phyloP scores from a whole-genome alignment of 2,888 invertebrate genomes.

The Calameuta filiformis region DNA sequence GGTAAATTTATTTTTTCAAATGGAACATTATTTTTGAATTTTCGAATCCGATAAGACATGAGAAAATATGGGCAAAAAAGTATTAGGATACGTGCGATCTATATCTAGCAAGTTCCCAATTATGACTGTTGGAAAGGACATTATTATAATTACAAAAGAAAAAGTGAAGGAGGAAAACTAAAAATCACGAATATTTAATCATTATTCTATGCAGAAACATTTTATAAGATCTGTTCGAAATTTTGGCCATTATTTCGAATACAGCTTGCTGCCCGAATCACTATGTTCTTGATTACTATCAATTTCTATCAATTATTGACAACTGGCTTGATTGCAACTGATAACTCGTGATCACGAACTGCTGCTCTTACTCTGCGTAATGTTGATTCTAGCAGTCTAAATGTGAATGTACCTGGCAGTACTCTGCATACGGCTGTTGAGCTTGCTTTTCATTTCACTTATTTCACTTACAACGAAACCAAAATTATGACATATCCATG shows the following conservation, averaged over 20 bases:
- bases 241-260: neutral
- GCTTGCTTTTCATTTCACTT: too few species aligned
- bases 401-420: too few species aligned
- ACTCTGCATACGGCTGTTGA: too few species aligned
- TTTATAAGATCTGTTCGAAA: neutral
- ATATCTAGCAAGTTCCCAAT: neutral
- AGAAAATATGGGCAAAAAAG: neutral
- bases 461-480: too few species aligned
- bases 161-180: neutral
- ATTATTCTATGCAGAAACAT: neutral
- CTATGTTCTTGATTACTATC: too few species aligned
- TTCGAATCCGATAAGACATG: neutral
- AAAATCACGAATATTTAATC: neutral
- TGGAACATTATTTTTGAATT: neutral
- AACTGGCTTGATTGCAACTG: too few species aligned
- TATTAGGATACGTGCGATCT: neutral
- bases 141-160: neutral
- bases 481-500: too few species aligned
- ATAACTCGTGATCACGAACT: too few species aligned
- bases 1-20: neutral
- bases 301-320: too few species aligned
- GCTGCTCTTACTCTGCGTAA: too few species aligned
- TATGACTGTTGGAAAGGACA: neutral
- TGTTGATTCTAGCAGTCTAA: too few species aligned
- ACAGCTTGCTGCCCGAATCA: too few species aligned